phyloP scores from a whole-genome alignment of 2,113 vertebrate species.

The Dryoscopus gambensis region DNA sequence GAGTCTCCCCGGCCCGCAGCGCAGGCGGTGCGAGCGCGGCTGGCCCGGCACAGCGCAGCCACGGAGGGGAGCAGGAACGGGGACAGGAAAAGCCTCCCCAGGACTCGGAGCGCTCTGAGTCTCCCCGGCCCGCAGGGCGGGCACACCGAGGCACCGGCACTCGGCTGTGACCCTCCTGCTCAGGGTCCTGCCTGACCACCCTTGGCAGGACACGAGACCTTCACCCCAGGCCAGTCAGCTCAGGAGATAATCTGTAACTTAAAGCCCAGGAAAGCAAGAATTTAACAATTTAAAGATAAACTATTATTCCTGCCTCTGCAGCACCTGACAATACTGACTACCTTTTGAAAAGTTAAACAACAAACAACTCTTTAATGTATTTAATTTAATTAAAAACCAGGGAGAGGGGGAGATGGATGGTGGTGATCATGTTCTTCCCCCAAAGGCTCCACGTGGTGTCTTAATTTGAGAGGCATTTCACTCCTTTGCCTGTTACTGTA shows the following conservation, averaged over 20 bases:
- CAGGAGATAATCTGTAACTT: not conserved
- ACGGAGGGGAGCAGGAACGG: not conserved
- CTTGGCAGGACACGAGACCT: not conserved
- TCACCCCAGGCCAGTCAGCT: not conserved
- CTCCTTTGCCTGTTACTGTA: not conserved
- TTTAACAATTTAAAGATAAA: not conserved
- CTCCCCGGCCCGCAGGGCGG: not conserved
- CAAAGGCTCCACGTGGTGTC: accelerated
- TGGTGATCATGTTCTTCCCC: accelerated
- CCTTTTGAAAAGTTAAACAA: not conserved
- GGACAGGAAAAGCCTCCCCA: accelerated
- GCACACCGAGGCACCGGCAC: not conserved
- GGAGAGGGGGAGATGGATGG: not conserved
- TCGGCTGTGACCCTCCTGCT: accelerated
- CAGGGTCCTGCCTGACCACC: not conserved
- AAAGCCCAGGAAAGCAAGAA: not conserved
- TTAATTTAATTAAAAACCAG: too few species aligned
- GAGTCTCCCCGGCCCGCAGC: too few species aligned
- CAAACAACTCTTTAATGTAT: not conserved
- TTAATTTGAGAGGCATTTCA: not conserved
- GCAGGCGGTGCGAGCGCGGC: accelerated
- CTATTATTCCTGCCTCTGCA: not conserved
- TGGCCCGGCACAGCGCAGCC: not conserved
- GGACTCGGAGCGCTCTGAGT: not conserved
- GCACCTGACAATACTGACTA: not conserved